Evolutionary conservation across 2,797 vertebrate species (phyloP), one percentile per base, ranked within the genome.

Genomic region (Menidia menidia): DNA sequence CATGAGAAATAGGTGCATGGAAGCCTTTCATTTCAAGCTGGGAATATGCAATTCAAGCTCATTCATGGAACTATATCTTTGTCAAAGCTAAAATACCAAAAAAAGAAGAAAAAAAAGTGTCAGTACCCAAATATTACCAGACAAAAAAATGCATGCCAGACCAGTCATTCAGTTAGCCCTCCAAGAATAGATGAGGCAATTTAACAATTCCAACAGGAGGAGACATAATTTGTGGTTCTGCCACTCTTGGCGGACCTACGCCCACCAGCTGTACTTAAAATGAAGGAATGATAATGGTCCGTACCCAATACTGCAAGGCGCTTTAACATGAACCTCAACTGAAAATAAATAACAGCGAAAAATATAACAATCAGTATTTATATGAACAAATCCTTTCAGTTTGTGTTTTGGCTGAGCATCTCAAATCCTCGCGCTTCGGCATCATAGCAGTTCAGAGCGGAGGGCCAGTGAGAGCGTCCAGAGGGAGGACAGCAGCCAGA

Each of bases 401-500:
- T 76, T 75, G 56, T 75, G 59, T 73, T 75, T 30, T 39, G 58
- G 47, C 63, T 33, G 56, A 53, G 47, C 19, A 12, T 72, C 66
- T 15, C 44, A 62, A 35, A 3, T 39, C 83, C 84, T 78, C 11
- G 6, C 51, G 67, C 62, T 88, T 79, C 80, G 80, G 80, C 80
- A 90, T 91, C 83, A 91, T 82, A 88, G 82, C 71, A 71, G 80
- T 64, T 84, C 80, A 4, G 47, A 75, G 52, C 0, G 4, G 41
- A 87, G 77, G 31, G 78, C 71, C 61, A 88, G 55, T 0, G 53
- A 75, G 7, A 94, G 75, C 15, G 87, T 92, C 92, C 91, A 93
- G 65, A 94, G 77, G 0, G 62, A 58, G 0, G 19, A 73, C 75
- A 93, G 81, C 25, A 92, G 75, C 92, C 92, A 93, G 12, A 80